phyloP scores from a whole-genome alignment of 1,140 invertebrate species.

The Bathynomus jamesi region DNA sequence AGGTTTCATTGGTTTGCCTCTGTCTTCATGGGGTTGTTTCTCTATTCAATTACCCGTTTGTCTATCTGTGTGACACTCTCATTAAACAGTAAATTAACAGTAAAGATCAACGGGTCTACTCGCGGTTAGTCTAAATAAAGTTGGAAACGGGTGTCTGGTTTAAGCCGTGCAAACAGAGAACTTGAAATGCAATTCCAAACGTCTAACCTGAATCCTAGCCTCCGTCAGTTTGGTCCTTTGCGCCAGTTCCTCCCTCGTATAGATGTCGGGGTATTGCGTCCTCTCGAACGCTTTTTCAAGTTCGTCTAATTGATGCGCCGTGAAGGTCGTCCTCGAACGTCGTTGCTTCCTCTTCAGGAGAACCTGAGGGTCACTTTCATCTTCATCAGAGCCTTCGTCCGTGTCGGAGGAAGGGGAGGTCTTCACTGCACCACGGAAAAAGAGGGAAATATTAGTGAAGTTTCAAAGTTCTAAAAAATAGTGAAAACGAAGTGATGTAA shows the following conservation, averaged over 20 bases:
- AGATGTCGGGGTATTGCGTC: slow-evolving; percentile 89
- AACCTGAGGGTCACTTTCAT: slow-evolving; percentile 44
- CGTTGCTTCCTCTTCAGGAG: slow-evolving; percentile 73
- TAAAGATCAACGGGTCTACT: too few relatives aligned
- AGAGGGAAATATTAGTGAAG: too few relatives aligned
- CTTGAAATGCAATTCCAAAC: too few relatives aligned
- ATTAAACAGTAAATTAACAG: too few relatives aligned
- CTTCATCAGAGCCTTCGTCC: slow-evolving; percentile 24
- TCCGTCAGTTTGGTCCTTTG: slow-evolving; percentile 71
- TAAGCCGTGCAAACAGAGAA: too few relatives aligned
- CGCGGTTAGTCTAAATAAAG: too few relatives aligned
- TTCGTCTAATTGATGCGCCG: slow-evolving; percentile 78
- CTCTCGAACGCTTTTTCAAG: slow-evolving; percentile 78
- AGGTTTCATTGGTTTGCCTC: not conserved
- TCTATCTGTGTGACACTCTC: too few relatives aligned
- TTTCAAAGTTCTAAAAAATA: too few relatives aligned
- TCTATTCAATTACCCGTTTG: too few relatives aligned
- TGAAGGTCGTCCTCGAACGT: slow-evolving; percentile 74
- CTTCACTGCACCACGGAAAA: not conserved
- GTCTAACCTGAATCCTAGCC: slow-evolving; percentile 52
- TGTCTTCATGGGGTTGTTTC: not conserved
- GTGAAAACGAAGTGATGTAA: too few relatives aligned
- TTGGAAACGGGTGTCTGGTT: too few relatives aligned
- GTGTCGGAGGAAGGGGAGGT: not conserved
- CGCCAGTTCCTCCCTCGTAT: slow-evolving; percentile 83